phyloP scores from a whole-genome alignment of 2,888 invertebrate species.

The Tetheella fluctuosa region DNA sequence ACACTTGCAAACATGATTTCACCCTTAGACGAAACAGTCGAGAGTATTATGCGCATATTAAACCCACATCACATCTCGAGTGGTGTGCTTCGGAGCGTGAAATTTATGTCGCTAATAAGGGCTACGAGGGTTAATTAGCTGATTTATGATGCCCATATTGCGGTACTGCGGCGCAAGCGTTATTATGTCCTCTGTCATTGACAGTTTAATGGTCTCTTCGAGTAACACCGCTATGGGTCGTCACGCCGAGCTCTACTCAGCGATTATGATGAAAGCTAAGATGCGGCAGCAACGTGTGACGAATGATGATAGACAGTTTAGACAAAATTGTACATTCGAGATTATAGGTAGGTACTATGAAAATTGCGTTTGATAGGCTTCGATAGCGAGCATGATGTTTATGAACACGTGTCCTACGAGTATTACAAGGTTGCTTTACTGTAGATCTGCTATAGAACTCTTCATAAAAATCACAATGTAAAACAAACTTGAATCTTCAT shows the following conservation, averaged over 20 bases:
- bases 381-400: too few species aligned
- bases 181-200: slow-evolving; percentile 68
- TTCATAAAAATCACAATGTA: background rate
- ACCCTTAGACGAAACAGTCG: slow-evolving; percentile 36
- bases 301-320: slow-evolving; percentile 26
- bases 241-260: slow-evolving; percentile 37
- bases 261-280: slow-evolving; percentile 55
- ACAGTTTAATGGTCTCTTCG: slow-evolving; percentile 70
- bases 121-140: slow-evolving; percentile 79
- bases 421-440: background rate
- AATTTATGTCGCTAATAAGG: slow-evolving; percentile 83
- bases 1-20: slow-evolving; percentile 37
- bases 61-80: slow-evolving; percentile 71
- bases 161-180: slow-evolving; percentile 61
- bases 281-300: slow-evolving; percentile 49
- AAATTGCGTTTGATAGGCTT: background rate
- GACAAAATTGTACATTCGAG: background rate
- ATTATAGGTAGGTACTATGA: background rate
- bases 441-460: background rate
- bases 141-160: slow-evolving; percentile 78
- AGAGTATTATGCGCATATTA: slow-evolving; percentile 68
- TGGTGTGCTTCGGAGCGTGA: slow-evolving; percentile 67
- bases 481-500: background rate
- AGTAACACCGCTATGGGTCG: slow-evolving; percentile 45
- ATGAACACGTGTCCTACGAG: background rate